These are phyloP conservation scores for Pharmacophagus antenor DNA, from an alignment of 2,888 invertebrate species.

Conservation along the genomic window DNA sequence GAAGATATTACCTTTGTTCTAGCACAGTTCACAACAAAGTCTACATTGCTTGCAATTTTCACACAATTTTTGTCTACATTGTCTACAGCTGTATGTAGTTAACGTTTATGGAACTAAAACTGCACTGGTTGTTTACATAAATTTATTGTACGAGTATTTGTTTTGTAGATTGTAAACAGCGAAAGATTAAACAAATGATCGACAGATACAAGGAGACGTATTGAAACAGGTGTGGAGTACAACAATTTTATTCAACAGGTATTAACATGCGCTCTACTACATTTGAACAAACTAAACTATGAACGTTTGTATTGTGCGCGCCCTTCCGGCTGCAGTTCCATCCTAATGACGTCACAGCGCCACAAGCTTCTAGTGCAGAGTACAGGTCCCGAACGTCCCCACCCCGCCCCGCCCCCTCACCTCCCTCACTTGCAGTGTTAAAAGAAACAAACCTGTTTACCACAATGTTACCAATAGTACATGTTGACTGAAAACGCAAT, in stretches of 20 bases:
- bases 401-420: too few species aligned
- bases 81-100: too few species aligned
- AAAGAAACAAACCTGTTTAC: not conserved
- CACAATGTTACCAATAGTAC: not conserved
- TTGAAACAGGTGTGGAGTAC: slow-evolving; percentile 32
- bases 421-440: not conserved
- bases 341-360: too few species aligned
- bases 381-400: too few species aligned
- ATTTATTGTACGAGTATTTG: not conserved
- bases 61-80: too few species aligned
- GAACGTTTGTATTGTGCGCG: slow-evolving; percentile 8
- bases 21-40: too few species aligned
- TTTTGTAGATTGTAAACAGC: not conserved
- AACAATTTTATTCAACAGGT: slow-evolving; percentile 26
- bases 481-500: not conserved
- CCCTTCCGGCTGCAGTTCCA: not conserved
- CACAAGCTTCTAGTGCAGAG: not conserved
- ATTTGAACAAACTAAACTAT: slow-evolving; percentile 14
- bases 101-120: not conserved
- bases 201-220: not conserved
- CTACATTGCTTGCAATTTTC: too few species aligned
- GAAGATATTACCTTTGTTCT: too few species aligned
- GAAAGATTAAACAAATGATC: not conserved
- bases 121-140: not conserved
- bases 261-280: slow-evolving; percentile 21